Percentiles rank a stretch among this genome's conserved stretches.
phyloP scores from a whole-genome alignment of 2,113 vertebrate genomes.

The Pluvialis apricaria region DNA sequence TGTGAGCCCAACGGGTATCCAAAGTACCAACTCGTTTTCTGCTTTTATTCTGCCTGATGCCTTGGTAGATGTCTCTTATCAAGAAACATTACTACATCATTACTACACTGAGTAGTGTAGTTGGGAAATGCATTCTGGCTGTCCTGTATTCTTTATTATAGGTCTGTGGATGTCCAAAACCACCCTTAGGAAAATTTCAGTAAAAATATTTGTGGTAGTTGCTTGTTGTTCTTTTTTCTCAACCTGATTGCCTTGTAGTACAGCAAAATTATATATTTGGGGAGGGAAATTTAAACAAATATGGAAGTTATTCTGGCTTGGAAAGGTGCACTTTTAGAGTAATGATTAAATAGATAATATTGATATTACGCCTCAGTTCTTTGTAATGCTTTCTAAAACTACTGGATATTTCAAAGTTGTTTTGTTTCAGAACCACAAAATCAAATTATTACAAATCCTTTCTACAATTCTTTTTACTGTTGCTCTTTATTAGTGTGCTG shows the following conservation, averaged over 20 bases:
- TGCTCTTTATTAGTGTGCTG: not conserved
- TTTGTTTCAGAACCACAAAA: not conserved
- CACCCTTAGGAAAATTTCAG: not conserved
- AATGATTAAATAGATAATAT: not conserved
- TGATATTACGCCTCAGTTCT: not conserved
- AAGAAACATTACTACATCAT: too few relatives aligned
- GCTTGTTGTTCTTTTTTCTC: not conserved
- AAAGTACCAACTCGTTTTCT: not conserved
- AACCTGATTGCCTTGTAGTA: not conserved
- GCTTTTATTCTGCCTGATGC: not conserved
- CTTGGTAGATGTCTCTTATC: not conserved
- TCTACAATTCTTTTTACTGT: not conserved
- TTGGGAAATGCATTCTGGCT: not conserved
- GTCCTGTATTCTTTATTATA: not conserved
- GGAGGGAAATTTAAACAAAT: not conserved
- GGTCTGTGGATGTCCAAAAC: not conserved
- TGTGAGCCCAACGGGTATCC: not conserved
- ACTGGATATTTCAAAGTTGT: not conserved
- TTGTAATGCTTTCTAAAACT: not conserved
- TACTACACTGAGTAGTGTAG: not conserved
- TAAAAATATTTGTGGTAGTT: not conserved
- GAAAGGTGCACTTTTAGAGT: not conserved
- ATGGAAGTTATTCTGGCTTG: not conserved
- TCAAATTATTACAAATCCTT: not conserved
- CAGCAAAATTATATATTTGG: not conserved